phyloP scores from a whole-genome alignment of 2,888 invertebrate genomes.

The Choristoneura rosaceana region DNA sequence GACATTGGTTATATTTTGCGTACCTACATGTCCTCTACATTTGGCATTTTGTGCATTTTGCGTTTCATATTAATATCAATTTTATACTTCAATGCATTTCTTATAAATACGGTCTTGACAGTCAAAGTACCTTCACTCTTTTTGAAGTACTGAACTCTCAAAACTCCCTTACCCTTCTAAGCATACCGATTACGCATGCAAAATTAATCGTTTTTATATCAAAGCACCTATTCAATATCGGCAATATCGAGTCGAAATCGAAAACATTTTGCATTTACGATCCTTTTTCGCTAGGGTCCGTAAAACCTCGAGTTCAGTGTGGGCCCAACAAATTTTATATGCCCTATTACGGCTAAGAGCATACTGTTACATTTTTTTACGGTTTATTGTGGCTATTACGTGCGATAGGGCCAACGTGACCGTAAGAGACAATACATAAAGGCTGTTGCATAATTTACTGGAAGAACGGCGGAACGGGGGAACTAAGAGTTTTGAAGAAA shows the following conservation, averaged over 20 bases:
- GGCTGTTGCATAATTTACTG: constrained; percentile 41
- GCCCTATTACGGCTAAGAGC: constrained; percentile 51
- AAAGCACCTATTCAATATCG: constrained; percentile 33
- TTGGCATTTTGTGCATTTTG: too few species aligned
- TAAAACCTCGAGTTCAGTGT: constrained; percentile 50
- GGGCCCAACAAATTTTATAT: constrained; percentile 54
- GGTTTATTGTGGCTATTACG: constrained; percentile 51
- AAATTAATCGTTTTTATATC: constrained; percentile 33
- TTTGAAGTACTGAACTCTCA: background rate
- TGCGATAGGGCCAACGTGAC: constrained; percentile 35
- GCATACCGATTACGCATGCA: constrained; percentile 21
- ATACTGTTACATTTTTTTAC: constrained; percentile 57
- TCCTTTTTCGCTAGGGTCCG: constrained; percentile 37
- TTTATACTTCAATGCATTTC: too few species aligned
- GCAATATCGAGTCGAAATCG: constrained; percentile 28
- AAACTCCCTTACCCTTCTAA: constrained; percentile 8
- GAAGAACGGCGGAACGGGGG: constrained; percentile 11
- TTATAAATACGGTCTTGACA: too few species aligned
- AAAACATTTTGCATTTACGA: constrained; percentile 43
- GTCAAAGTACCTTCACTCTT: background rate
- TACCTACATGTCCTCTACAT: too few species aligned
- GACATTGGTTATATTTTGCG: too few species aligned
- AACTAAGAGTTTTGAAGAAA: constrained; percentile 4
- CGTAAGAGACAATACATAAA: constrained; percentile 36
- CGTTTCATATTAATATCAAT: too few species aligned